Base-by-base conservation (phyloP, 2,113 vertebrate species). In the Dipodomys spectabilis region DNA sequence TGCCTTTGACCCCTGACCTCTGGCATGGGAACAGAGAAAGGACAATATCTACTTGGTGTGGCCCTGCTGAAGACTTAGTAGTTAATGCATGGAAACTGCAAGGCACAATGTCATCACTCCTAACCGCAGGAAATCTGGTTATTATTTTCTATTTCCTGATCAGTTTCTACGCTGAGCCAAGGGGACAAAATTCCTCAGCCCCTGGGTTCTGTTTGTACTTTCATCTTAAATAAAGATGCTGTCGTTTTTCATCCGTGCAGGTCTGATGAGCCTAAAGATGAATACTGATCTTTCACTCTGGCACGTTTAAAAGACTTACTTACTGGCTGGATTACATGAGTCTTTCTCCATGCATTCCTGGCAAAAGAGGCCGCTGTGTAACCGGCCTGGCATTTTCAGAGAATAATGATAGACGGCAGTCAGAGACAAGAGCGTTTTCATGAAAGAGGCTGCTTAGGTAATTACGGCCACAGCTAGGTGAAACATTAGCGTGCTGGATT, bases 401-500 rank as follows among this genome's bases (percentile, higher is more conserved):
- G 74, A 94, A 69, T 64, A 69, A 71, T 49, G 77, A 72, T 1
- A 22, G 64, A 77, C 7, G 16, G 49, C 28, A 30, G 69, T 68
- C 67, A 53, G 83, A 72, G 90, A 64, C 15, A 28, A 80, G 71
- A 78, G 53, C 1, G 9, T 23, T 22, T 75, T 11, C 0, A n/a
- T 39, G 74, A 77, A 82, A 79, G 39, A 95, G 87, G 87, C 86
- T 87, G 27, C 90, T 87, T 95, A 94, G 23, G 95, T 92, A 96
- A 96, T 96, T 91, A 96, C 0, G 80, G 92, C 86, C 95, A 94
- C 91, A 30, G 20, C 62, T 12, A 94, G 94, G 96, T 96, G 88
- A 97, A 97, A 95, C 95, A 95, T 94, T 74, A 97, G 88, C 19
- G 39, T 77, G 91, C 73, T 91, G 90, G 94, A 95, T 96, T 94